These are phyloP conservation scores for Vannuccia rotundouncinata DNA, from an alignment of 2,888 invertebrate species.

Conservation along the genomic window DNA sequence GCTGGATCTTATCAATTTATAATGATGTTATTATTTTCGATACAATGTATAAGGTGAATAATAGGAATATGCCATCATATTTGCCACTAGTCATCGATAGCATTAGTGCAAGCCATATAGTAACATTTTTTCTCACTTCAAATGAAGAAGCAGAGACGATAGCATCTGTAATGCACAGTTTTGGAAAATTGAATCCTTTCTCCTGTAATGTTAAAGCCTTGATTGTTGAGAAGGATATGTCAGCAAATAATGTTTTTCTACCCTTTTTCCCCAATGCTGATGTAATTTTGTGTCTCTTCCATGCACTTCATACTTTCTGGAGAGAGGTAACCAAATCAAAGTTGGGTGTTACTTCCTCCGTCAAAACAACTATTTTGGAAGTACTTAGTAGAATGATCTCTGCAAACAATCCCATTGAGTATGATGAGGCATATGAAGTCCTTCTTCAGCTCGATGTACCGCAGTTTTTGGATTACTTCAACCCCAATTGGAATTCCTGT, in stretches of 20 bases:
- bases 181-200: not conserved
- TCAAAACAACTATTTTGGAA: not conserved
- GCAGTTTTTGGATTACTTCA: not conserved
- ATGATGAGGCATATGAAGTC: not conserved
- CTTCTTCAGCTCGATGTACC: not conserved
- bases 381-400: not conserved
- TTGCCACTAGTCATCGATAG: slow-evolving; percentile 14
- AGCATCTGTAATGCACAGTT: not conserved
- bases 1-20: not conserved
- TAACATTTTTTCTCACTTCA: not conserved
- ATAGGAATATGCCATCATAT: slow-evolving; percentile 2
- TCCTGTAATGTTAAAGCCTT: not conserved
- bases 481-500: not conserved
- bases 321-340: not conserved
- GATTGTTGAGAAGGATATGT: not conserved
- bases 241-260: not conserved
- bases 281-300: not conserved
- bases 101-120: slow-evolving; percentile 1
- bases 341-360: not conserved
- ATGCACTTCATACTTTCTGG: not conserved
- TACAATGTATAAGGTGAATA: slow-evolving; percentile 20
- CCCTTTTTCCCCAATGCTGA: not conserved
- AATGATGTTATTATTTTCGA: slow-evolving; percentile 4
- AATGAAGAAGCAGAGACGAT: slow-evolving; percentile 11
- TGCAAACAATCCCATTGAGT: not conserved